Percentiles rank a stretch among this genome's conserved stretches.
Conservation (phyloP, 2,888 invertebrate species). For the Plagiodera versicolora region DNA sequence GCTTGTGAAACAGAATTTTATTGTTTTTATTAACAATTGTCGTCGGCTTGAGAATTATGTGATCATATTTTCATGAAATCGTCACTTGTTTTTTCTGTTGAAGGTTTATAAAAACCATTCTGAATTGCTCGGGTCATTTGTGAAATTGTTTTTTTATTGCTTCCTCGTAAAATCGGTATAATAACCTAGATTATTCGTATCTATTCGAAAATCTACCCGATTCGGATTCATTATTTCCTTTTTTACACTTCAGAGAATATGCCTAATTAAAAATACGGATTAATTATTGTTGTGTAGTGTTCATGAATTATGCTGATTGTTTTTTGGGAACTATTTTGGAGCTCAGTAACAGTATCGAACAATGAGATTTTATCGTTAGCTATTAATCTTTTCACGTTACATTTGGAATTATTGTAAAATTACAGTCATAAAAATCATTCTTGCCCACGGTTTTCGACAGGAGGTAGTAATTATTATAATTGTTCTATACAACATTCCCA, state of each 20-base stretch:
- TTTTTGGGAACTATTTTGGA: conserved; percentile 34
- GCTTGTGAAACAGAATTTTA: conserved; percentile 40
- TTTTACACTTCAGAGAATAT: conserved; percentile 42
- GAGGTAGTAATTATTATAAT: conserved; percentile 22
- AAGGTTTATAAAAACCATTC: not conserved
- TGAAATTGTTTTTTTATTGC: conserved; percentile 8
- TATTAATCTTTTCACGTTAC: conserved; percentile 21
- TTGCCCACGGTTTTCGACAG: conserved; percentile 23
- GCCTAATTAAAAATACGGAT: conserved; percentile 44
- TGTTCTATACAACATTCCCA: conserved; percentile 15
- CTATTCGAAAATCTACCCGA: conserved; percentile 35
- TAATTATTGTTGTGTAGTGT: conserved; percentile 34
- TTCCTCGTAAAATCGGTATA: conserved; percentile 13
- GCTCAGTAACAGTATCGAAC: conserved; percentile 23
- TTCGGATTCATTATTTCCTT: conserved; percentile 47
- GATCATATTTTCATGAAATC: conserved; percentile 31
- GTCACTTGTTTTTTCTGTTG: conserved; percentile 25
- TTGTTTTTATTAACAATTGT: conserved; percentile 41
- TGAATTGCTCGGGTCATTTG: not conserved
- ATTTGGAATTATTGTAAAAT: conserved; percentile 23
- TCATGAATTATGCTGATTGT: conserved; percentile 35
- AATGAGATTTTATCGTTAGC: conserved; percentile 23
- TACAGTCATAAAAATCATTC: conserved; percentile 23
- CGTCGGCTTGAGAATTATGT: conserved; percentile 25
- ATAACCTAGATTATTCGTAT: conserved; percentile 32